Percentiles rank a stretch among this genome's conserved stretches.
phyloP scores from a whole-genome alignment of 1,140 invertebrate species.

The Drosophila arizonae region DNA sequence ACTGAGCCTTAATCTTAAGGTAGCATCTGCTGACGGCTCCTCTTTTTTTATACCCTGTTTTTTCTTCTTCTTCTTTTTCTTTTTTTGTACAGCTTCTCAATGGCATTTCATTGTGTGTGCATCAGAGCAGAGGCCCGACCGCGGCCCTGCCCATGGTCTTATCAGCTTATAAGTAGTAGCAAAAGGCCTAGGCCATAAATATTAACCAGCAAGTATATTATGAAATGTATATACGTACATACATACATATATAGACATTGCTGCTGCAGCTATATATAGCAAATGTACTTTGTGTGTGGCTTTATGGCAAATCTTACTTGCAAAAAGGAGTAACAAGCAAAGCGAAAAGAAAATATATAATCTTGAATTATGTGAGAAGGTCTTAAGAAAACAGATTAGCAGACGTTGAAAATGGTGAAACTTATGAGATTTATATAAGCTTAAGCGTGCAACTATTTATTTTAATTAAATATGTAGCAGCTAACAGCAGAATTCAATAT shows the following conservation, averaged over 20 bases:
- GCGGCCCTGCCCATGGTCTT: conserved; percentile 33
- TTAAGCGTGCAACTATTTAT: too few relatives aligned
- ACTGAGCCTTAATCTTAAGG: conserved; percentile 71
- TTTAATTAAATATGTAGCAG: too few relatives aligned
- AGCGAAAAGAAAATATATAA: neutral
- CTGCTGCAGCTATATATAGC: neutral
- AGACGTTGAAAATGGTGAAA: neutral
- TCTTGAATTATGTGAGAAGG: neutral
- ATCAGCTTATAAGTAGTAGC: conserved; percentile 49
- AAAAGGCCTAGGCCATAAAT: conserved; percentile 50
- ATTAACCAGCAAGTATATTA: conserved; percentile 30
- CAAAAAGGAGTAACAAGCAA: neutral
- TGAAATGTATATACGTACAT: neutral
- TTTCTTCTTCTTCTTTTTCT: neutral
- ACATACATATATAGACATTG: too few relatives aligned
- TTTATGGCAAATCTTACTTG: neutral
- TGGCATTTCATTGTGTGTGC: conserved; percentile 46
- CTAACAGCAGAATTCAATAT: too few relatives aligned
- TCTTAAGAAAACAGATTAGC: neutral
- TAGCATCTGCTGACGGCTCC: conserved; percentile 67
- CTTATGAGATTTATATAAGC: neutral
- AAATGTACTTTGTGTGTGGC: conserved; percentile 4
- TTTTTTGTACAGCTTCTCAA: conserved; percentile 25
- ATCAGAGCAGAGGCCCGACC: neutral
- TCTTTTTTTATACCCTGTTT: conserved; percentile 14